These are phyloP conservation scores for Bubalus kerabau DNA, from an alignment of 2,113 vertebrate genomes.

Conservation along the genomic window DNA sequence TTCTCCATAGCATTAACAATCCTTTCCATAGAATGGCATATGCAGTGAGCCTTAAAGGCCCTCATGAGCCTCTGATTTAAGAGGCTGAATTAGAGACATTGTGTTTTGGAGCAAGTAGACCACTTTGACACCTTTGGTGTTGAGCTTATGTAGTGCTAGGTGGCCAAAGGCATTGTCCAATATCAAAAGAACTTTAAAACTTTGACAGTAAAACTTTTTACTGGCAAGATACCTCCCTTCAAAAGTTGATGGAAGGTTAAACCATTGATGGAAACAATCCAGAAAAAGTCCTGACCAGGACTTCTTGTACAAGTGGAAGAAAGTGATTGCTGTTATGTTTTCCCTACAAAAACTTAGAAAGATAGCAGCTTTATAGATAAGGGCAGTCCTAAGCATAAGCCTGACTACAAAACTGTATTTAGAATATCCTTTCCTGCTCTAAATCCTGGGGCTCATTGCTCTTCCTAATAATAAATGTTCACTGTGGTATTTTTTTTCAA, in stretches of 20 bases:
- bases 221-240: not conserved
- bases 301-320: not conserved
- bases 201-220: too few relatives aligned
- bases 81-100: not conserved
- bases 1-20: not conserved
- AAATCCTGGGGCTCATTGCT: not conserved
- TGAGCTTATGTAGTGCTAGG: not conserved
- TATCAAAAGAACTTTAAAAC: not conserved
- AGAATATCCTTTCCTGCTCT: not conserved
- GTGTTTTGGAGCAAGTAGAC: not conserved
- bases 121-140: not conserved
- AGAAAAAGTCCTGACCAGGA: not conserved
- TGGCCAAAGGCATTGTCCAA: not conserved
- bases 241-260: not conserved
- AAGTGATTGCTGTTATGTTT: not conserved
- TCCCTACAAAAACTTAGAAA: not conserved
- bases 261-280: not conserved
- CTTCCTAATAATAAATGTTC: not conserved
- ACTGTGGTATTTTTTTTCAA: not conserved
- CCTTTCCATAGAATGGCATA: not conserved
- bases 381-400: not conserved
- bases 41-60: not conserved
- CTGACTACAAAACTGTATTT: not conserved
- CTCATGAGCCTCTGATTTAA: not conserved
- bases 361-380: not conserved